These are phyloP conservation scores for Ginglymostoma cirratum DNA, from an alignment of 2,113 vertebrate genomes.

Conservation along the genomic window DNA sequence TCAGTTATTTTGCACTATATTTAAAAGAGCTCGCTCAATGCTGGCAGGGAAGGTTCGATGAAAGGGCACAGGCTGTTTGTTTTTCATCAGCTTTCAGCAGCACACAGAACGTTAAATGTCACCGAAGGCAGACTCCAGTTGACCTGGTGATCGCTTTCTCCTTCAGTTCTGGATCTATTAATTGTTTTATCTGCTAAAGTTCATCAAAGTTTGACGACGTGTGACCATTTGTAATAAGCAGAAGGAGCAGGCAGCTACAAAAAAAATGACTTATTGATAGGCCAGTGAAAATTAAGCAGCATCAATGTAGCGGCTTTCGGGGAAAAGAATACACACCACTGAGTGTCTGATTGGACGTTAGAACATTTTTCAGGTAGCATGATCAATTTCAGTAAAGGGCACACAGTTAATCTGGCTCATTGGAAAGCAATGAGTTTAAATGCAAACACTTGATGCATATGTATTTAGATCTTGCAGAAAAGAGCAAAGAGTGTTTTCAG, in stretches of 20 bases:
- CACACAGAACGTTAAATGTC: conserved; percentile 8
- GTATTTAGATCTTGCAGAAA: conserved; percentile 6
- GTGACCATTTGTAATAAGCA: background rate
- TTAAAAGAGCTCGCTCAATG: background rate
- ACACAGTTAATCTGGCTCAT: conserved; percentile 28
- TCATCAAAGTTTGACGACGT: background rate
- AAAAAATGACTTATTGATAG: conserved; percentile 3
- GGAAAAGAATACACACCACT: background rate
- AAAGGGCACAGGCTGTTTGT: conserved; percentile 7
- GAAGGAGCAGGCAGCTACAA: background rate
- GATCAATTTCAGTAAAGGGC: conserved; percentile 32
- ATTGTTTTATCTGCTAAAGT: background rate
- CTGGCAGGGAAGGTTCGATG: background rate
- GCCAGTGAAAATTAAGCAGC: background rate
- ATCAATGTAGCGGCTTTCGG: background rate
- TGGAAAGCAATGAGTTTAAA: conserved; percentile 22
- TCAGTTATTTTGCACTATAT: conserved; percentile 1
- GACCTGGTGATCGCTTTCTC: background rate
- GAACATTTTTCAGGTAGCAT: conserved; percentile 2
- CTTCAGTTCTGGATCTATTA: background rate
- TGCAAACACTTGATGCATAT: conserved; percentile 9
- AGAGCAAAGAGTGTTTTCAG: background rate
- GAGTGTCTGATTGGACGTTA: background rate
- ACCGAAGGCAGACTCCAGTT: background rate
- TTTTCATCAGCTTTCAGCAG: conserved; percentile 29